Evolutionary conservation across 1,140 invertebrate species (phyloP), one percentile per base, ranked within the genome.

Genomic region (Colletes gigas): DNA sequence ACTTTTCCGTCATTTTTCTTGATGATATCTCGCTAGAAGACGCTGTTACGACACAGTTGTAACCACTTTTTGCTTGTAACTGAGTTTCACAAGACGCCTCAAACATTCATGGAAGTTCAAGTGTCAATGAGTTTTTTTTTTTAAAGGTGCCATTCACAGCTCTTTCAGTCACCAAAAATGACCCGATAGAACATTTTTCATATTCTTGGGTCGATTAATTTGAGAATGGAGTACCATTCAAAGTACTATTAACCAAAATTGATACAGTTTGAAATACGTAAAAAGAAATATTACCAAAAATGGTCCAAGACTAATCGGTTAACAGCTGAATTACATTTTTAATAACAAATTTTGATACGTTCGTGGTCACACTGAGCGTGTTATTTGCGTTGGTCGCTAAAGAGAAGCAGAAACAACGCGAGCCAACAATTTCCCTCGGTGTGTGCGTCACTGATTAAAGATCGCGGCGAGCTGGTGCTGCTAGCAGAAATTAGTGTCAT

Each of bases 401-500:
- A 52, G 6, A 60, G 66, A 70, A 70, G 19, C 14, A 30, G 76
- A 78, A 71, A 70, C 57, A 77, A 30, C 9, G 15, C 30, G 30
- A 54, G 47, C 50, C 30, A 7, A 19, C 14, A n/a, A 4, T 59
- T 62, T 62, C 67, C 15, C 57, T 44, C 12, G 1, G 8, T 54
- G 47, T 44, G 14, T 54, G n/a, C 60, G 39, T 57, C 19, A 12
- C 30, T 63, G 69, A 72, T 78, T 47, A 39, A 72, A 65, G 50
- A 50, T 78, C 60, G 39, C n/a, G 39, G 50, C 19, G 17, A 9
- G 50, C 52, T 50, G 7, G 17, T 10, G 1, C 19, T 0, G 14
- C 4, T 7, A 5, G 19, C 44, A 41, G 44, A 67, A 74, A 80
- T 80, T 80, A 74, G 78, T 79, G 30, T 52, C 63, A n/a, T 74